phyloP scores from a whole-genome alignment of 2,888 invertebrate genomes.

The Venusia cambrica region DNA sequence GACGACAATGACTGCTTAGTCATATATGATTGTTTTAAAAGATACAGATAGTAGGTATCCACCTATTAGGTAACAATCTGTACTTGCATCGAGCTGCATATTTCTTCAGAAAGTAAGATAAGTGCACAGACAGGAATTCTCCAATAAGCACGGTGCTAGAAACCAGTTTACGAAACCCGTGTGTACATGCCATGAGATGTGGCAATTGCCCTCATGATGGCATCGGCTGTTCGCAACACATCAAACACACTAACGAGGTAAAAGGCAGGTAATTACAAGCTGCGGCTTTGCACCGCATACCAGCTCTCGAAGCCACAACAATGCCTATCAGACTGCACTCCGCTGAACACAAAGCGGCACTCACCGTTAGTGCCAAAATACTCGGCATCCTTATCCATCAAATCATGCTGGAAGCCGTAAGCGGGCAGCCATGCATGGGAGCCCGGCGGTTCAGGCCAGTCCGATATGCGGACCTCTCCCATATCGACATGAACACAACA shows the following conservation, averaged over 20 bases:
- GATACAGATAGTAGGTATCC: no score
- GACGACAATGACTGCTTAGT: constrained; percentile 12
- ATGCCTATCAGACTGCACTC: constrained; percentile 31
- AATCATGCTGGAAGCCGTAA: constrained; percentile 87
- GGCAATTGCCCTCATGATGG: constrained; percentile 32
- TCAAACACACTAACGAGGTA: constrained; percentile 25
- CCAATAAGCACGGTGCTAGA: constrained; percentile 25
- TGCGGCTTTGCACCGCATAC: constrained; percentile 32
- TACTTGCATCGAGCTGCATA: constrained; percentile 11
- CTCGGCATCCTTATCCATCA: constrained; percentile 82
- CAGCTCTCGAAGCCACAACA: constrained; percentile 42
- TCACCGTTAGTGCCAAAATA: constrained; percentile 84
- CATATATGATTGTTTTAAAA: constrained; percentile 14
- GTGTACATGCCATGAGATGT: constrained; percentile 32
- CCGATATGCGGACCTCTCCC: constrained; percentile 85
- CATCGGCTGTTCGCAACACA: constrained; percentile 25
- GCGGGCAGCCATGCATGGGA: constrained; percentile 90
- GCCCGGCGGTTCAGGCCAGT: constrained; percentile 85
- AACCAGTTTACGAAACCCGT: constrained; percentile 33
- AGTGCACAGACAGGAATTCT: constrained; percentile 21
- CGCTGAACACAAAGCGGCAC: constrained; percentile 47
- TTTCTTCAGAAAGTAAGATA: constrained; percentile 17
- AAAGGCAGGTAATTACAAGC: constrained; percentile 23
- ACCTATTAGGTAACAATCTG: no score
- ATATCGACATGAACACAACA: constrained; percentile 74